Conservation (phyloP, 2,797 vertebrate genomes). For the Dallia pectoralis region DNA sequence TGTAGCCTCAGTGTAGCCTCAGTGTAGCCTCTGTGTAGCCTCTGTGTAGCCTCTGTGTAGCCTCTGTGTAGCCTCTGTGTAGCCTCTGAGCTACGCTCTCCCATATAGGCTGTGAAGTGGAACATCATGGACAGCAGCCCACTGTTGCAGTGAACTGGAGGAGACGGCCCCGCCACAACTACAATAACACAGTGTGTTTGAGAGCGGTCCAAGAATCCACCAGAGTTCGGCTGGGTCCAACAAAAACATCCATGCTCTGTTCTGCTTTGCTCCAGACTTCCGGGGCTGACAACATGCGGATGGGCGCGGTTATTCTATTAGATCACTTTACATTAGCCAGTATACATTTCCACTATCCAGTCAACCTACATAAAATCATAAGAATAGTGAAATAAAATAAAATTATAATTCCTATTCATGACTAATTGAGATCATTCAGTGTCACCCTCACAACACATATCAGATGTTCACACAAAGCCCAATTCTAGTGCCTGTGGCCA, state of each 20-base stretch:
- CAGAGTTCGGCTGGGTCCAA: conserved; percentile 23
- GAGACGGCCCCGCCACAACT: conserved; percentile 35
- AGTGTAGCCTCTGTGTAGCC: too few relatives aligned
- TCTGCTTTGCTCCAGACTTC: neutral
- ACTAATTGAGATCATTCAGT: too few relatives aligned
- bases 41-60: too few relatives aligned
- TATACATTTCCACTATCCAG: too few relatives aligned
- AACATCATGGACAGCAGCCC: conserved; percentile 49
- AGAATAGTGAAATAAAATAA: too few relatives aligned
- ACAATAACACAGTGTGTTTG: conserved; percentile 56
- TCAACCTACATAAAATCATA: too few relatives aligned
- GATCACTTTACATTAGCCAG: conserved; percentile 2
- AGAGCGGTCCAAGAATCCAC: conserved; percentile 26
- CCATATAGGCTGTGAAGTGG: conserved; percentile 39
- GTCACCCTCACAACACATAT: conserved; percentile 1
- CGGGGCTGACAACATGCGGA: conserved; percentile 28
- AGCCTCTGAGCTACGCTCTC: conserved; percentile 12
- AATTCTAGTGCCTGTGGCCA: neutral
- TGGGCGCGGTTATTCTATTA: too few relatives aligned
- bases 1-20: too few relatives aligned
- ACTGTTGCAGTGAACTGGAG: conserved; percentile 58
- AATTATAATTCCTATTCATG: too few relatives aligned
- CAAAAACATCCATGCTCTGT: conserved; percentile 22
- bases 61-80: too few relatives aligned
- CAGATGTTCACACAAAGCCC: conserved; percentile 24